Evolutionary conservation across 1,140 invertebrate genomes (phyloP), one percentile per base, ranked within the genome.

Genomic region (Lucilia cuprina): DNA sequence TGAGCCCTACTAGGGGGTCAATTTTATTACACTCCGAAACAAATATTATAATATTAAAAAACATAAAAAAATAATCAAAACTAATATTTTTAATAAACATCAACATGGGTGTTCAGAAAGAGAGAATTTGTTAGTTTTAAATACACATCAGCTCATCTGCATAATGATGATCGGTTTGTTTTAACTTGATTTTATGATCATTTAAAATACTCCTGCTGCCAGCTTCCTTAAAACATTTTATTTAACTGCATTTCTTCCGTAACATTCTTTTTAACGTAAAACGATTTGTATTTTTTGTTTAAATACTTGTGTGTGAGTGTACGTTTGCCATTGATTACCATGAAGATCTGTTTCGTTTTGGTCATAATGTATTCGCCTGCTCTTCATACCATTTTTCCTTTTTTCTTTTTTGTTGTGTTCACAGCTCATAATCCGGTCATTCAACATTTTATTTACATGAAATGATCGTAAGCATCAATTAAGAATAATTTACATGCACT

Each of bases 401-500:
- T 55, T 55, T 13, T 12, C 2, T 12, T 55, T 13, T 5, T 55
- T 55, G 9, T 13, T 55, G 50, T 70, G 65, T 70, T 70, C 65
- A 70, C 65, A 70, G 65, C 21, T 9, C 65, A 70, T 70, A 70
- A 70, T 70, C 65, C 65, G 65, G 65, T 70, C 65, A 70, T 70
- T 21, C 65, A 70, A 70, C 65, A 70, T 70, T 41, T 30, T 41
- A 41, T 41, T 70, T 70, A 70, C 65, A 70, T 70, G 65, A 21
- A 70, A 25, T 70, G n/a, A 70, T 21, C 65, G 65, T 70, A 70
- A 70, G 65, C 19, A 19, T 70, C 65, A 70, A 70, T 70, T 70
- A 70, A 70, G 65, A 70, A 70, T 70, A 70, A 70, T 70, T 70
- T 70, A 70, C 65, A 70, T 70, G 65, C 65, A 70, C 65, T 70